phyloP scores from a whole-genome alignment of 2,888 invertebrate genomes.

The Drosophila kambysellisi region DNA sequence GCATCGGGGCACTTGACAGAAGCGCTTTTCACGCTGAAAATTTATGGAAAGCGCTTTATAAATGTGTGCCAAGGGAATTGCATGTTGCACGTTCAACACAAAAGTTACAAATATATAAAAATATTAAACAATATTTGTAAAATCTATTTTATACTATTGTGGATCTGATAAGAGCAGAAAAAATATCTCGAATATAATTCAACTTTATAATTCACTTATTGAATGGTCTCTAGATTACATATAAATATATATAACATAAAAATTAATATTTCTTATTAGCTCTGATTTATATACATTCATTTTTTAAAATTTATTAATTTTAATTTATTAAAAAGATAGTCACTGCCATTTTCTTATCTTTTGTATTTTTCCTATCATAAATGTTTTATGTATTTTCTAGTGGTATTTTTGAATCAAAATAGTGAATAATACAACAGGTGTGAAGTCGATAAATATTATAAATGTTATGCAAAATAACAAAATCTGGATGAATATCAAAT shows the following conservation, averaged over 20 bases:
- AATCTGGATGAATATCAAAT: background rate
- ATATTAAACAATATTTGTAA: no score
- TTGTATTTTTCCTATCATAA: background rate
- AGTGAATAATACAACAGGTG: background rate
- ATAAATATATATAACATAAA: no score
- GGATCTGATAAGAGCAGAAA: background rate
- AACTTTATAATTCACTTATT: background rate
- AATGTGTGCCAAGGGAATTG: conserved; percentile 49
- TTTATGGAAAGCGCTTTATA: conserved; percentile 53
- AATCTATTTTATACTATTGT: no score
- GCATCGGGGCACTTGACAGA: conserved; percentile 43
- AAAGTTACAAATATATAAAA: background rate
- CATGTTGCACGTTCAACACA: background rate
- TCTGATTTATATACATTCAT: background rate
- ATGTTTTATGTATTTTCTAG: background rate
- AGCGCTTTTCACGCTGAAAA: conserved; percentile 46
- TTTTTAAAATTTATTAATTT: no score
- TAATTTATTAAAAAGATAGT: no score
- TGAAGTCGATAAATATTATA: background rate
- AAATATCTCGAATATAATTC: background rate
- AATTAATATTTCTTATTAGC: background rate
- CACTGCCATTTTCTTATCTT: background rate
- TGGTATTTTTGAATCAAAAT: background rate
- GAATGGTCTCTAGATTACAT: background rate
- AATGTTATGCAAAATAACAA: background rate